A percentile compares a stretch with the other conserved stretches of the same genome.
Conservation (phyloP, 53 echinoderm and acorn worm genomes). For the Arbacia lixula region DNA sequence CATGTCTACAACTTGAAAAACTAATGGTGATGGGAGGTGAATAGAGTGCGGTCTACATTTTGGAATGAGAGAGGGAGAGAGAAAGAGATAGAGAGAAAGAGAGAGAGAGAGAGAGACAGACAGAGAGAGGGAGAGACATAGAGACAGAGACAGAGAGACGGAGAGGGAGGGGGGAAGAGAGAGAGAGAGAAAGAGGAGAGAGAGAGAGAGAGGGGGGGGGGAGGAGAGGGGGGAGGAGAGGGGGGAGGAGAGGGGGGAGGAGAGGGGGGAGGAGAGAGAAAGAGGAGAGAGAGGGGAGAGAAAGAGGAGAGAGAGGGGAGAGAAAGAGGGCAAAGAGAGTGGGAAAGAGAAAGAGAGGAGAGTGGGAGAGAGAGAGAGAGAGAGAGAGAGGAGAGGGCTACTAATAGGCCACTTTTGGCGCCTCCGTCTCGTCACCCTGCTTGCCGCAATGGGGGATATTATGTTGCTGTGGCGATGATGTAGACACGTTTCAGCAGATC, state of each 20-base stretch:
- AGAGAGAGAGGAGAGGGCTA: neutral
- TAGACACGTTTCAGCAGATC: too few species aligned
- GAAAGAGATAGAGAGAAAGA: neutral
- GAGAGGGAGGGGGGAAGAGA: too few species aligned
- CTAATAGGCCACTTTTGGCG: too few species aligned
- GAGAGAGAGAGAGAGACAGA: neutral
- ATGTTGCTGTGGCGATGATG: too few species aligned
- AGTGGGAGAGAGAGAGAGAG: neutral
- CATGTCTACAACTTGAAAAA: too few species aligned
- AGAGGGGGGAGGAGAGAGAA: neutral
- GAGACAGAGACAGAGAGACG: neutral
- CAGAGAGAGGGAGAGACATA: neutral
- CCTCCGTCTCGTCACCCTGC: too few species aligned
- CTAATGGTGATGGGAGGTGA: neutral
- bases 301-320: neutral
- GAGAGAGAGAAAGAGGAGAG: neutral
- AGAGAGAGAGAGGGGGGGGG: neutral
- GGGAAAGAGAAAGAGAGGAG: neutral
- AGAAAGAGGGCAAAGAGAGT: neutral
- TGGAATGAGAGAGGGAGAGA: too few species aligned
- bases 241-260: neutral
- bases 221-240: neutral
- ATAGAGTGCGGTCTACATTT: too few species aligned
- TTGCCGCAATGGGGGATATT: too few species aligned
- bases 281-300: neutral